A percentile compares a stretch with the other conserved stretches of the same genome.
Evolutionary conservation across 2,888 invertebrate species (phyloP).

Genomic region (Subacronicta megacephala): DNA sequence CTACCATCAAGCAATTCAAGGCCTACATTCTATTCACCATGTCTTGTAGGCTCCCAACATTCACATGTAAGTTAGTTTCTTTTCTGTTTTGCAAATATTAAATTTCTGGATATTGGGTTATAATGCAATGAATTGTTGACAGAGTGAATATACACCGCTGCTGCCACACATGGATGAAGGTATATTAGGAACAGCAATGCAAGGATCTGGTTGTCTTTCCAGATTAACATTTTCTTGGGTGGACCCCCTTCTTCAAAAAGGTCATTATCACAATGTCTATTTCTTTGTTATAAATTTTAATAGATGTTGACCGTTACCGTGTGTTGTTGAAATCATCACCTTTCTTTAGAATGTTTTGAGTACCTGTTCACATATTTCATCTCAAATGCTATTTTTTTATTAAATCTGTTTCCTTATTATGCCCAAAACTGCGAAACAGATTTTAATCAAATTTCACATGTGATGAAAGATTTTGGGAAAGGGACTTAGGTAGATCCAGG

Average conservation of each 20-base stretch:
- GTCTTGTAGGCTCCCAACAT: constrained; percentile 86
- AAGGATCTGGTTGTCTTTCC: constrained; percentile 92
- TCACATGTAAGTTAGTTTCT: constrained; percentile 81
- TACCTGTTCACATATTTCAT: too few species aligned
- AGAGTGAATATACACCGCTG: constrained; percentile 91
- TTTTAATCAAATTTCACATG: too few species aligned
- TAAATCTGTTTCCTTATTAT: too few species aligned
- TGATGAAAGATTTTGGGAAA: too few species aligned
- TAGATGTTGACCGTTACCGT: too few species aligned
- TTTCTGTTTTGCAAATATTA: constrained; percentile 6
- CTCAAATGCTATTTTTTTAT: too few species aligned
- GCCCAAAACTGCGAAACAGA: too few species aligned
- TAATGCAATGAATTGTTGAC: constrained; percentile 38
- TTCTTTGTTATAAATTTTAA: too few species aligned
- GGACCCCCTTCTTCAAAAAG: constrained; percentile 95
- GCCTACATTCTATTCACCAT: constrained; percentile 85
- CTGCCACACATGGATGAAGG: constrained; percentile 92
- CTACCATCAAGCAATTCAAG: constrained; percentile 90
- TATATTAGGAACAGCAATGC: constrained; percentile 95
- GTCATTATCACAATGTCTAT: too few species aligned
- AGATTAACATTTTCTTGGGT: constrained; percentile 97
- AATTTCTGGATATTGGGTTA: not conserved
- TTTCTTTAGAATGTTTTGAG: too few species aligned
- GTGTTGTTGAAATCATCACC: too few species aligned
- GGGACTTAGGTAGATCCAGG: too few species aligned